Conservation (phyloP, 2,797 vertebrate species). For the Hippocampus kuda region DNA sequence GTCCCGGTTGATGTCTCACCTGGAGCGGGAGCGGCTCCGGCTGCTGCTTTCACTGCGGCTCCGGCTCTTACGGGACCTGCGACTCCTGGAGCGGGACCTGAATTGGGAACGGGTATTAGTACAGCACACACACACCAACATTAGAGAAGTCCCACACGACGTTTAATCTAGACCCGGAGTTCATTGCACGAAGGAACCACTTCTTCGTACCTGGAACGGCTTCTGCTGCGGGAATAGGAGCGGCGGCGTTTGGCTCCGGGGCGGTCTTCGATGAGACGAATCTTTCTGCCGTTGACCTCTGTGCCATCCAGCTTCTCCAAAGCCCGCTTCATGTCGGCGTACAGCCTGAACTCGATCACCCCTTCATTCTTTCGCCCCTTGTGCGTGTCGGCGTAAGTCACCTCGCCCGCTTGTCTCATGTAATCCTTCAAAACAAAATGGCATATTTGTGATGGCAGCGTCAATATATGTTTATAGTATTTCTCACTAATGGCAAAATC, state of each 20-base stretch:
- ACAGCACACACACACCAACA: neutral
- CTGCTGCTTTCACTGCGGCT: conserved; percentile 86
- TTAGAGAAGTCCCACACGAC: too few relatives aligned
- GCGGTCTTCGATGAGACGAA: conserved; percentile 90
- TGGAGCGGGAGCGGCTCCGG: conserved; percentile 79
- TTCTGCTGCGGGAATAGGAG: conserved; percentile 89
- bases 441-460: neutral
- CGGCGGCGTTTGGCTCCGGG: conserved; percentile 79
- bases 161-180: neutral
- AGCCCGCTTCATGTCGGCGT: conserved; percentile 95
- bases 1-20: conserved; percentile 53
- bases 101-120: neutral
- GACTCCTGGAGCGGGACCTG: conserved; percentile 90
- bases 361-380: conserved; percentile 92
- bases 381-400: conserved; percentile 95
- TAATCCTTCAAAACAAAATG: conserved; percentile 74
- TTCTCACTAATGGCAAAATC: neutral
- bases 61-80: conserved; percentile 85
- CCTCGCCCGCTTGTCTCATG: conserved; percentile 98
- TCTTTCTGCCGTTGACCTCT: conserved; percentile 93
- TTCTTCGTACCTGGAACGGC: conserved; percentile 74
- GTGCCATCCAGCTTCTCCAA: conserved; percentile 95
- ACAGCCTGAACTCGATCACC: conserved; percentile 94
- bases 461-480: neutral
- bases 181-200: neutral